Percentiles rank a stretch among this genome's conserved stretches.
Conservation (phyloP, 2,888 invertebrate genomes). For the Lottia scabra region DNA sequence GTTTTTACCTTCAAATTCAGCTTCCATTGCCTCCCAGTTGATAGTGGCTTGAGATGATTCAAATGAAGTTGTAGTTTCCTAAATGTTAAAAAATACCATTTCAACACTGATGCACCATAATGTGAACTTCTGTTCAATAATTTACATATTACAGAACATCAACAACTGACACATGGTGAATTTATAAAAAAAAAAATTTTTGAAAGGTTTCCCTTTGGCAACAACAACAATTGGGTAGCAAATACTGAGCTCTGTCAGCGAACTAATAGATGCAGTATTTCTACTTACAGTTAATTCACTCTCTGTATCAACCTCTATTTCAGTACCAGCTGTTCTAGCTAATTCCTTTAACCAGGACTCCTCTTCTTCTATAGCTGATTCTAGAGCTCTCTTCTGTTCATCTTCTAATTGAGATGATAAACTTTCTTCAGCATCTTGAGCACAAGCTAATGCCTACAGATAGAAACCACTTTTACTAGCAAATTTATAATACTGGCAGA, state of each 20-base stretch:
- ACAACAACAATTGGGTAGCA: neutral
- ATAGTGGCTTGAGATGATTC: conserved; percentile 42
- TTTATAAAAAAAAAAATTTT: too few relatives aligned
- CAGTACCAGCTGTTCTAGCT: conserved; percentile 73
- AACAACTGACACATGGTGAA: too few relatives aligned
- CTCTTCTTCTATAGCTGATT: conserved; percentile 73
- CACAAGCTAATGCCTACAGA: conserved; percentile 49
- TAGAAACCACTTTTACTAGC: too few relatives aligned
- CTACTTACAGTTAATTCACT: conserved; percentile 63
- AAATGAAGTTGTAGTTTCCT: conserved; percentile 56
- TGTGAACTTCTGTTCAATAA: too few relatives aligned
- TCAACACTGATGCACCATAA: too few relatives aligned
- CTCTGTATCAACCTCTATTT: conserved; percentile 73
- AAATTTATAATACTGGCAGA: too few relatives aligned
- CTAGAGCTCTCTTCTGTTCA: conserved; percentile 70
- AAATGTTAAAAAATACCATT: conserved; percentile 20
- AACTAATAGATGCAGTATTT: conserved; percentile 17
- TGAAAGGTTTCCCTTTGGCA: too few relatives aligned
- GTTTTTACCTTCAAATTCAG: conserved; percentile 60
- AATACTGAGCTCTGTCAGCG: neutral
- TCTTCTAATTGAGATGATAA: conserved; percentile 60
- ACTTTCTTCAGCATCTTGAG: conserved; percentile 59
- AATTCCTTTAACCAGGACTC: conserved; percentile 75
- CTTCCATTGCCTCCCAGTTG: conserved; percentile 64
- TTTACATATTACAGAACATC: too few relatives aligned